Conservation (phyloP, 2,888 invertebrate species). For the Eupithecia inturbata region DNA sequence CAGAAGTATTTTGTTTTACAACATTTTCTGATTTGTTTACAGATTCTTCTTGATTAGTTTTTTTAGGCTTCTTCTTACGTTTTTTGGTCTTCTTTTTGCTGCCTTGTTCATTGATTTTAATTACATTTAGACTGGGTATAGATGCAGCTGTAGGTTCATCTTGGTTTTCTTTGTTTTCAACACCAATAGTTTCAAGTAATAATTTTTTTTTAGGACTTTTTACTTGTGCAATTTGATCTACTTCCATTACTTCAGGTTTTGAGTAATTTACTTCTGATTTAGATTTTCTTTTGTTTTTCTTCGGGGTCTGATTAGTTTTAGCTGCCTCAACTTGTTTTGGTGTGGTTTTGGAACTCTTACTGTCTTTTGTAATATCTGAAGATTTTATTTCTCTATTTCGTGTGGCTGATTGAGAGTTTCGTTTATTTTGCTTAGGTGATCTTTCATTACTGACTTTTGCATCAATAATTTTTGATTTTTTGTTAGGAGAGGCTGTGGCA, state of each 20-base stretch:
- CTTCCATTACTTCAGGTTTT: conserved; percentile 12
- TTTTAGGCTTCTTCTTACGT: conserved; percentile 38
- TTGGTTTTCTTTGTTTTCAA: conserved; percentile 2
- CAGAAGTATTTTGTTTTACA: conserved; percentile 2
- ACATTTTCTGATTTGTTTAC: conserved; percentile 10
- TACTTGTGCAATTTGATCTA: conserved; percentile 15
- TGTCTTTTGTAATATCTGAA: conserved; percentile 8
- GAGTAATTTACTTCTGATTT: not conserved
- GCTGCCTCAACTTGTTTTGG: conserved; percentile 38
- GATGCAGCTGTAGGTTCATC: not conserved
- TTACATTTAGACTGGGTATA: not conserved
- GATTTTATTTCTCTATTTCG: conserved; percentile 23
- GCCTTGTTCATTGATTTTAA: not conserved
- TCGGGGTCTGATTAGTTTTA: not conserved
- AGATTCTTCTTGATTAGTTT: conserved; percentile 23
- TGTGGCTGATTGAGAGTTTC: conserved; percentile 42
- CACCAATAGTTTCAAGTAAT: not conserved
- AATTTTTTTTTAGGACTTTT: conserved; percentile 10
- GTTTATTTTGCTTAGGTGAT: conserved; percentile 63
- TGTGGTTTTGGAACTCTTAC: conserved; percentile 46
- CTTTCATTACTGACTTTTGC: conserved; percentile 50
- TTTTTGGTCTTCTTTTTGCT: conserved; percentile 27
- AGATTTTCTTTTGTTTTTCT: conserved; percentile 9
- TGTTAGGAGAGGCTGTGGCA: conserved; percentile 32
- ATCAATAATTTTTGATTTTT: conserved; percentile 37